Conservation (phyloP, 2,113 vertebrate genomes). For the Anarhynchus alexandrinus region DNA sequence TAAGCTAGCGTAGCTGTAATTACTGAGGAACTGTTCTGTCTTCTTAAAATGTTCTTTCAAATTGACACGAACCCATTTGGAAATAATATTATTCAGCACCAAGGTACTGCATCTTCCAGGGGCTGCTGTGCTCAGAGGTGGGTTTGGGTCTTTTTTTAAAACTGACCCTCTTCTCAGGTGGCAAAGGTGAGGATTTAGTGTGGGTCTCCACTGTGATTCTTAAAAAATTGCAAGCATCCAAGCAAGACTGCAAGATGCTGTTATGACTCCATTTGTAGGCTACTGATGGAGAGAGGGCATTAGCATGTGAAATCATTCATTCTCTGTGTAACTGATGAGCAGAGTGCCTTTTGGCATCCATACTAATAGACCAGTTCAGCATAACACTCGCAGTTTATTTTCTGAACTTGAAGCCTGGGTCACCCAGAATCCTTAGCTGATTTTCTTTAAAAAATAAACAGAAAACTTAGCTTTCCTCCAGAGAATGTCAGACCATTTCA, state of each 20-base stretch:
- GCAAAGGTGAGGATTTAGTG: background rate
- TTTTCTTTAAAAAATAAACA: background rate
- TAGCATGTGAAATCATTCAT: constrained; percentile 8
- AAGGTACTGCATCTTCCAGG: background rate
- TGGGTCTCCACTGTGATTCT: background rate
- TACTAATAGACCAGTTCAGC: background rate
- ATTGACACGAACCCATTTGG: background rate
- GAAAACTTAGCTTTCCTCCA: background rate
- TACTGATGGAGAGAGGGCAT: background rate
- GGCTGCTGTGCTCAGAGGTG: background rate
- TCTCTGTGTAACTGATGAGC: background rate
- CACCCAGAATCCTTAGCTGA: background rate
- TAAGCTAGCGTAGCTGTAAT: background rate
- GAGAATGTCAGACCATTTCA: background rate
- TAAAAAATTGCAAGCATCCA: background rate
- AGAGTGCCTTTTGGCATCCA: background rate
- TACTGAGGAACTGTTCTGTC: background rate
- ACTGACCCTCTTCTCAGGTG: background rate
- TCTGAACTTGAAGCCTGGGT: background rate
- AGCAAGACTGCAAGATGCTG: background rate
- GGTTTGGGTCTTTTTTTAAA: background rate
- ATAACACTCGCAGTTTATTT: background rate
- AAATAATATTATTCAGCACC: background rate
- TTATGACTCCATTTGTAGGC: constrained; percentile 1
- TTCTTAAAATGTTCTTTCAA: background rate